Base-by-base conservation (phyloP, 2,888 invertebrate genomes). In the Chrysolina oricalcia region DNA sequence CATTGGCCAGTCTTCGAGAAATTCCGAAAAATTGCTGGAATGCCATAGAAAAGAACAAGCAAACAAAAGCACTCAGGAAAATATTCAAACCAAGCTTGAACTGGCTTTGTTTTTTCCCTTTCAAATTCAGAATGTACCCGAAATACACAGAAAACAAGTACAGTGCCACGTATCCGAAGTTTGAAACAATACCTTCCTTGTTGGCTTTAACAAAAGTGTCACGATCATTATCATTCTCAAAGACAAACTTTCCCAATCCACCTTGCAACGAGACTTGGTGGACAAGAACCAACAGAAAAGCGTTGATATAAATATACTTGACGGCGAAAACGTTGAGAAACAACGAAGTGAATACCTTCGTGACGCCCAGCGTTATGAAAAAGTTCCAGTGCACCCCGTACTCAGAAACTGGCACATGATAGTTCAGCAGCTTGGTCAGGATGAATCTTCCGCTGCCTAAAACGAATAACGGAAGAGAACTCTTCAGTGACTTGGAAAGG, bases 331-430 rank as follows among this genome's bases (percentile, higher is more conserved):
- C 87, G 66, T 89, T 90, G 63, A 94, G 88, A 56, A 95, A 83
- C 10, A 93, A 79, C 0, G 93, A 92, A 50, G 94, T 93, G 21
- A 95, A 85, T 0, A 96, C 86, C 89, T 96, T 97, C 19, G 97
- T 94, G 53, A 94, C 89, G 2, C 96, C 97, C 73, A 99, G 89
- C 0, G 98, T 98, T 81, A 98, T 94, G 88, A 99, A 99, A 87
- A 99, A 99, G 89, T 99, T 99, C 96, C 98, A 98, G 88, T 99
- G 98, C 0, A 94, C 91, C 0, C 99, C 99, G 90, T 99, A 99
- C 87, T 99, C 99, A 0, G 95, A 93, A 0, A 95, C 92, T 87
- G 97, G 96, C 83, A 95, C 94, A 73, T 96, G 95, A 87, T 99
- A 99, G 80, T 95, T 92, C 1, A 94, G 89, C 56, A 92, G 87